Base-by-base conservation (phyloP, 2,797 vertebrate species). In the Catostomus latipinnis region DNA sequence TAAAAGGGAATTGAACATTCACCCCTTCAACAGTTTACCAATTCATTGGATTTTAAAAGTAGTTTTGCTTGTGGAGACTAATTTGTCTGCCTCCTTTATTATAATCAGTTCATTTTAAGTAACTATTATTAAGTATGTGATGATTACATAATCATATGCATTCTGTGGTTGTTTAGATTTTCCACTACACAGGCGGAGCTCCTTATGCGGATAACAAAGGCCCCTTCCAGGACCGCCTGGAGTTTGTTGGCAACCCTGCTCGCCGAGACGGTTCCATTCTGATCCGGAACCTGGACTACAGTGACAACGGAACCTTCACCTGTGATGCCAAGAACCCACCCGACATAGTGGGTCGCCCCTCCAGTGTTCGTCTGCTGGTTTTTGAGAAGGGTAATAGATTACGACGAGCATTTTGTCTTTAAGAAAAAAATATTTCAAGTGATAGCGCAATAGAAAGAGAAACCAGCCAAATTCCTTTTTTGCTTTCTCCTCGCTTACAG, bases 241-340 rank as follows among this genome's bases (percentile, higher is more conserved):
- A 97, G 88, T 99, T 97, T 80, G 94, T 96, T 57, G 97, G 97
- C 8, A 96, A 98, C 91, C 96, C 97, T 0, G 78, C n/a, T 10
- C 94, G 95, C 78, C 95, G 95, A 0, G 97, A 98, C 0, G 97
- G 95, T 52, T 97, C 96, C 89, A 98, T 98, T 73, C 74, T 96
- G 85, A 88, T 98, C 72, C 94, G 94, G 88, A 94, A 95, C 87
- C 91, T 98, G 88, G 96, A 97, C 11, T 96, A 92, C 78, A 85
- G 12, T 0, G 97, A 99, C 92, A 99, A 99, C 0, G 97, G 97
- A 81, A 99, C 97, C 76, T 99, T 97, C 91, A 98, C 96, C 80
- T 99, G 97, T 1, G 96, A 99, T 0, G 97, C 97, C 76, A 99
- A 98, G 91, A 99, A 99, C 91, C 97, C 97, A 0, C 97, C 97